Percentiles rank a stretch among this genome's conserved stretches.
These are phyloP conservation scores for Scaptomyza flava DNA, from an alignment of 2,888 invertebrate genomes.

Conservation along the genomic window DNA sequence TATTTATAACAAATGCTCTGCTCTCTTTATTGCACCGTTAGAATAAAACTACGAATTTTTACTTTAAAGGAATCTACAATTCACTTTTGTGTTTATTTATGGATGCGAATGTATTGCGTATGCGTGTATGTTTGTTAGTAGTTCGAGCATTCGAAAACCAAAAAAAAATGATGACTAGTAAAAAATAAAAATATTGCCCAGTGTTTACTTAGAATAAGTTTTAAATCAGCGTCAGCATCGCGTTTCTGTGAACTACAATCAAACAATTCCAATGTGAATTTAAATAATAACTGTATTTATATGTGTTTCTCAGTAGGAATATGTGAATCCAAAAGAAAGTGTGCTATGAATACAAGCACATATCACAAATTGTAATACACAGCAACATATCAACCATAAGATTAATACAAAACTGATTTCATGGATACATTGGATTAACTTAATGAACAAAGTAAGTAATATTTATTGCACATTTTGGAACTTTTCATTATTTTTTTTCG, in stretches of 20 bases:
- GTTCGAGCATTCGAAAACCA: slow-evolving; percentile 3
- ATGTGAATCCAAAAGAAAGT: slow-evolving; percentile 1
- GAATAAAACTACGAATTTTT: slow-evolving; percentile 4
- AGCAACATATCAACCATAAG: slow-evolving; percentile 9
- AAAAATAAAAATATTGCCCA: slow-evolving; percentile 7
- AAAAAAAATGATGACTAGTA: slow-evolving; percentile 16
- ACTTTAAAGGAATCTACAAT: slow-evolving; percentile 27
- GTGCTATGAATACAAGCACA: slow-evolving; percentile 17
- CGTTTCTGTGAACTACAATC: background rate
- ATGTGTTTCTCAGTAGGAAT: slow-evolving; percentile 2
- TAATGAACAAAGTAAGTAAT: slow-evolving; percentile 22
- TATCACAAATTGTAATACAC: slow-evolving; percentile 23
- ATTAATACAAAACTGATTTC: slow-evolving; percentile 11
- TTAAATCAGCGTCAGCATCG: background rate
- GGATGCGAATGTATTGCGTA: background rate
- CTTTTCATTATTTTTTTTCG: too few relatives aligned
- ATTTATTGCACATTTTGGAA: background rate
- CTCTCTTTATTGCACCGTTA: background rate
- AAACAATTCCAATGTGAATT: slow-evolving; percentile 4
- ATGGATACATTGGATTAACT: slow-evolving; percentile 23
- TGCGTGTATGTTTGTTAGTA: slow-evolving; percentile 10
- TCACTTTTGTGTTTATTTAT: slow-evolving; percentile 1
- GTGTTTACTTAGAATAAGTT: slow-evolving; percentile 10
- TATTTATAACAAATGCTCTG: background rate
- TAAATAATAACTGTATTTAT: background rate